A percentile compares a stretch with the other conserved stretches of the same genome.
Evolutionary conservation across 35 echinoderm and acorn worm species (phyloP).

Genomic region (Diadema setosum): DNA sequence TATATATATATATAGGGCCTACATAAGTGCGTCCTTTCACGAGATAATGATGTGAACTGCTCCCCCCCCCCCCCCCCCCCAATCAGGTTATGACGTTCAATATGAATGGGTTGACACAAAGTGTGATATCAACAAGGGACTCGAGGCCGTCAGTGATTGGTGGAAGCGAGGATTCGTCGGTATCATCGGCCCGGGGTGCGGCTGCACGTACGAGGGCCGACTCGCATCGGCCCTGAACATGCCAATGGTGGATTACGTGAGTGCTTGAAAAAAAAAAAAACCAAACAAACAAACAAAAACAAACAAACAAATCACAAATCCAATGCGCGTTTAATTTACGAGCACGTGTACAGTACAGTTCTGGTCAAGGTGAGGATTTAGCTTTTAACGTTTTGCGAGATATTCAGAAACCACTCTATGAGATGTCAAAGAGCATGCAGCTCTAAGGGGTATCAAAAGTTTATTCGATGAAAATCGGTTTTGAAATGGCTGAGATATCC

Average conservation of each 20-base stretch:
- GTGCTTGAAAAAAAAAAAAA: background rate
- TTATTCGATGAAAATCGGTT: no score
- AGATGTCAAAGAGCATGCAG: no score
- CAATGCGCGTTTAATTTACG: background rate
- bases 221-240: slow-evolving; percentile 64
- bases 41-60: background rate
- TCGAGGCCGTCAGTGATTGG: slow-evolving; percentile 45
- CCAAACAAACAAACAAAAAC: background rate
- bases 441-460: no score
- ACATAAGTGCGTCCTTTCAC: background rate
- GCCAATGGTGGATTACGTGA: slow-evolving; percentile 92
- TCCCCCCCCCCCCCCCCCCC: no score
- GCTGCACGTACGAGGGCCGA: slow-evolving; percentile 86
- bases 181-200: slow-evolving; percentile 81
- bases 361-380: no score
- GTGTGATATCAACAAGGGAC: slow-evolving; percentile 63
- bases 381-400: no score
- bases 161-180: slow-evolving; percentile 63
- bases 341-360: no score
- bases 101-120: slow-evolving; percentile 72
- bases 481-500: no score
- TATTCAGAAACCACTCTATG: no score
- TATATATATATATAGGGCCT: no score
- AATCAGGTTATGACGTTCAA: slow-evolving; percentile 56
- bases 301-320: background rate